A percentile compares a stretch with the other conserved stretches of the same genome.
Conservation (phyloP, 2,797 vertebrate species). For the Microctenopoma lineatum region DNA sequence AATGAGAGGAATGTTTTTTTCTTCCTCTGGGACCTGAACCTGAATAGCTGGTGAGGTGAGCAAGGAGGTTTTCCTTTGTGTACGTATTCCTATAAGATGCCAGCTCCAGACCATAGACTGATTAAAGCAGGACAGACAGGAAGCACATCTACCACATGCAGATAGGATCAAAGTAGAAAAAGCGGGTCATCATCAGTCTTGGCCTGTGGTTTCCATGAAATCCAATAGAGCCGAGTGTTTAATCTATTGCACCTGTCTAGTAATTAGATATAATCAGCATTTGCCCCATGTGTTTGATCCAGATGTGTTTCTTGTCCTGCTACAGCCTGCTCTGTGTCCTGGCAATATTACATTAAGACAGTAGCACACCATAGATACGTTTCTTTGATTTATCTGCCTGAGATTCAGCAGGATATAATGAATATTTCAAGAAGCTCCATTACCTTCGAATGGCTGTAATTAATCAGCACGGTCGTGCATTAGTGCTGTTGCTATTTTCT, state of each 20-base stretch:
- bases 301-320: slow-evolving; percentile 54
- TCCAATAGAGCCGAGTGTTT: slow-evolving; percentile 52
- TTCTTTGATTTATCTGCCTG: slow-evolving; percentile 67
- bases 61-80: slow-evolving; percentile 23
- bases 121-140: slow-evolving; percentile 66
- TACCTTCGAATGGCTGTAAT: slow-evolving; percentile 65
- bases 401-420: slow-evolving; percentile 67
- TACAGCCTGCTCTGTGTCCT: slow-evolving; percentile 17
- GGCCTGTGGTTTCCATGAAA: slow-evolving; percentile 36
- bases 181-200: slow-evolving; percentile 26
- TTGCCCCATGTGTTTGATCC: slow-evolving; percentile 49
- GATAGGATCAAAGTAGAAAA: slow-evolving; percentile 52
- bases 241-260: slow-evolving; percentile 64
- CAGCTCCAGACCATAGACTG: slow-evolving; percentile 44
- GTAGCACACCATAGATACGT: slow-evolving; percentile 32
- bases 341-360: slow-evolving; percentile 57
- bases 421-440: slow-evolving; percentile 71
- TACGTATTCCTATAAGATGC: slow-evolving; percentile 32
- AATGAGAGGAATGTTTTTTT: slow-evolving; percentile 84
- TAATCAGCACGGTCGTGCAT: slow-evolving; percentile 53
- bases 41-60: slow-evolving; percentile 66
- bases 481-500: slow-evolving; percentile 55
- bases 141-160: slow-evolving; percentile 61
- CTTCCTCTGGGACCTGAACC: slow-evolving; percentile 85
- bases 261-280: slow-evolving; percentile 64